Base-by-base conservation (phyloP, 2,888 invertebrate species). In the Endomychus coccineus region DNA sequence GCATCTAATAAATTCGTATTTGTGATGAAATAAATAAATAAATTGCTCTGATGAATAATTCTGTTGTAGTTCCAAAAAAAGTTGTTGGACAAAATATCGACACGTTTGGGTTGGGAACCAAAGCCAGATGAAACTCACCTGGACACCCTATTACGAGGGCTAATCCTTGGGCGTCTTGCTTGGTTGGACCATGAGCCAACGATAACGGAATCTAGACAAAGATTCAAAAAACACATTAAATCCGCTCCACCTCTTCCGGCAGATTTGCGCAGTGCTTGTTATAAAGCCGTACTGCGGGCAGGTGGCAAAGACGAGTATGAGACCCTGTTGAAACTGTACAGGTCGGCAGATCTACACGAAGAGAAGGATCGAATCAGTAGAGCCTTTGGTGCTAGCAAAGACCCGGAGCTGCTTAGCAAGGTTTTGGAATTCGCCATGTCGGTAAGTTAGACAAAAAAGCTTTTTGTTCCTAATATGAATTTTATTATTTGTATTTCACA, bases 361-460 rank as follows among this genome's bases (percentile, higher is more conserved):
- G 95, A 96, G 64, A 91, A 90, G 64, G 88, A 91, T 62, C 77
- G 95, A 55, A 84, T 96, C 56, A 78, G 87, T 39, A 73, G 86
- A 40, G 79, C 90, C 3, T 72, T 95, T 36, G 95, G 94, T 19
- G 79, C 84, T 24, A 78, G 87, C 35, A 74, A 73, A 43, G 80
- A 90, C 62, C 74, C 78, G 9, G 69, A 68, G 14, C 68, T 91
- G 38, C 70, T 92, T 39, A 70, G 73, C 30, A 77, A 78, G 53
- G 88, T 89, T 27, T 73, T 89, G 13, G 73, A 85, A 37, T 89
- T 90, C 62, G 79, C 88, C 4, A 76, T 87, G 66, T 83, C 88
- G 68, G 87, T 85, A 53, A 71, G 77, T 71, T 16, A n/a, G n/a
- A n/a, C n/a, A n/a, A n/a, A n/a, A n/a, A n/a, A n/a, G n/a, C n/a